phyloP scores from a whole-genome alignment of 2,113 vertebrate genomes.

The Salvelinus namaycush region DNA sequence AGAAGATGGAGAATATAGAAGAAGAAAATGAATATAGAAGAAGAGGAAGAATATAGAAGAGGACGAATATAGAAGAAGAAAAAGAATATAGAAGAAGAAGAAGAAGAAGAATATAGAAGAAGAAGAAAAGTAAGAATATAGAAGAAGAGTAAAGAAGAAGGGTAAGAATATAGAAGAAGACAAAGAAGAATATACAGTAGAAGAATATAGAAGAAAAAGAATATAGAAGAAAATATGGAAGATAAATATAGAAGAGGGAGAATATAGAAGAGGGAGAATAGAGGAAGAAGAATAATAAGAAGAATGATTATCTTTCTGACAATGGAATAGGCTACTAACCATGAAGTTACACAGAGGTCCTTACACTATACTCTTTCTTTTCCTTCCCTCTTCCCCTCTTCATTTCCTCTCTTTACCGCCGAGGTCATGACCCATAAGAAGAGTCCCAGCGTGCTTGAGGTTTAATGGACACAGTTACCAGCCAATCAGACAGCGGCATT shows the following conservation, averaged over 20 bases:
- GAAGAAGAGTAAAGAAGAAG: too few species aligned
- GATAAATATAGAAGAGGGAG: too few species aligned
- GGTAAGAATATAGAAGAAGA: too few species aligned
- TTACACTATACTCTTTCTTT: neutral
- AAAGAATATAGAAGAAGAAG: too few species aligned
- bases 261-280: neutral
- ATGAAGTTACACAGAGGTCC: neutral
- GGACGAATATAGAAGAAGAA: too few species aligned
- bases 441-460: slow-evolving; percentile 29
- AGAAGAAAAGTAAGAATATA: neutral
- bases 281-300: neutral
- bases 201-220: too few species aligned
- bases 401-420: slow-evolving; percentile 10
- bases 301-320: neutral
- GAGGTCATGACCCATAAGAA: slow-evolving; percentile 38
- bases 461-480: slow-evolving; percentile 32
- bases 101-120: neutral
- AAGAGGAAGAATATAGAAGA: neutral
- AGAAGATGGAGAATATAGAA: neutral
- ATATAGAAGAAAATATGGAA: too few species aligned
- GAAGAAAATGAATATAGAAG: neutral
- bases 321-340: neutral
- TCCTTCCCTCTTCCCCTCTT: neutral
- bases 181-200: too few species aligned
- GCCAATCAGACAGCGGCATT: slow-evolving; percentile 49